Evolutionary conservation across 2,888 invertebrate species (phyloP), one percentile per base, ranked within the genome.

Genomic region (Patella ulyssiponensis): DNA sequence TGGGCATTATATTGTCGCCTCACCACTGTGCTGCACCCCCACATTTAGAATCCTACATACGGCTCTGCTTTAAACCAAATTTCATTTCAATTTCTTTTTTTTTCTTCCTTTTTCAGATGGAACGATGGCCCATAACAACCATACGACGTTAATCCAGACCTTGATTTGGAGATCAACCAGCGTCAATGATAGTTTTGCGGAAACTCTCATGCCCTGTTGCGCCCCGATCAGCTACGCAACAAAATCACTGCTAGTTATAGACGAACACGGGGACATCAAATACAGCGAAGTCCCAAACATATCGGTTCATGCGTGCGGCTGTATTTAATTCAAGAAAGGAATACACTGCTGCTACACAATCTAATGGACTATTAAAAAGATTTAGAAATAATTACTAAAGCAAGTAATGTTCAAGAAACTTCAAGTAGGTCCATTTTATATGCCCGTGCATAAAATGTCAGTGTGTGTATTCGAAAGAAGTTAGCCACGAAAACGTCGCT

Each of bases 141-240:
- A 88, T 77, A 86, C 86, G 4, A 74, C 78, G 15, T 53, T 86
- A 15, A 79, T 86, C 3, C 86, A 87, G 74, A 79, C 78, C 12
- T 27, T 82, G 12, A 80, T 82, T 20, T 84, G 82, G 80, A 80
- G 79, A 23, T 27, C 52, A 11, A 58, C 54, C 20, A 15, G 72
- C 0, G 44, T 56, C 17, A 74, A 81, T 53, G 53, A 72, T 52
- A 73, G 73, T 2, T 52, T 82, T 71, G 72, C 73, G 1, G 73
- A 79, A 27, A 64, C 79, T 44, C 53, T 83, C 56, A 75, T 71
- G 51, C 82, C 82, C 5, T 86, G 86, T 74, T 86, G 86, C 74
- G 83, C 83, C 0, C 85, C 86, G 0, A 82, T 86, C 5, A 77
- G 81, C 52, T 82, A 81, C 72, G 71, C 71, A 4, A 75, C 82